Evolutionary conservation across 2,888 invertebrate genomes (phyloP), one percentile per base, ranked within the genome.

Genomic region (Acleris laterana): DNA sequence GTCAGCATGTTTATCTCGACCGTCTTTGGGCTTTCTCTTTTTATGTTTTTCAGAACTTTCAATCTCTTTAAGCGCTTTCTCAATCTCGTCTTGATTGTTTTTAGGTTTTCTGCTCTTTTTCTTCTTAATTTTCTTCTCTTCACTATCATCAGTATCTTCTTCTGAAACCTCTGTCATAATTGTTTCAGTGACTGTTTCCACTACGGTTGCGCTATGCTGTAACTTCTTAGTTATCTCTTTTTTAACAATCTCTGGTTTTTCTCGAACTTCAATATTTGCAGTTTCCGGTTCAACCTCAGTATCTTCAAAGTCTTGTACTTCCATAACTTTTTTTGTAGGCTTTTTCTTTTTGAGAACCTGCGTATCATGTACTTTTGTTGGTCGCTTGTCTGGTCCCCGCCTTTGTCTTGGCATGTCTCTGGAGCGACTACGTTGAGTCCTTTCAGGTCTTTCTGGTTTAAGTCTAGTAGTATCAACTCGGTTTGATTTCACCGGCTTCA

Each of bases 11-110:
- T 79, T 82, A 49, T 88, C 86, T 44, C 72, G 71, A 42, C 63
- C 22, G 48, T 83, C 84, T 73, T 85, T 88, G 0, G 57, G 64
- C 74, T 83, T 88, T 75, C 85, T 91, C 77, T 90, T 92, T 72
- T 88, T 90, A 68, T 76, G 77, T 70, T 81, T 88, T 53, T 86
- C 83, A 42, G 79, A 77, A 59, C 85, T 88, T 71, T 90, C 90
- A 57, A 93, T 91, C 78, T 93, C 93, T 79, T 90, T 92, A 0
- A 93, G 78, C 51, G 90, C 92, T 73, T 83, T 88, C 70, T 85
- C 86, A 69, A 93, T 93, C 72, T 93, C 92, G 71, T 93, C 91
- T 72, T 86, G 87, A 19, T 75, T 68, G 2, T 76, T 71, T 74
- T 86, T 90, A n/a, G 70, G 63, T 72, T 87, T 90, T 71, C 89